These are phyloP conservation scores for Chaetops frenatus DNA, from an alignment of 2,113 vertebrate genomes.

Conservation along the genomic window DNA sequence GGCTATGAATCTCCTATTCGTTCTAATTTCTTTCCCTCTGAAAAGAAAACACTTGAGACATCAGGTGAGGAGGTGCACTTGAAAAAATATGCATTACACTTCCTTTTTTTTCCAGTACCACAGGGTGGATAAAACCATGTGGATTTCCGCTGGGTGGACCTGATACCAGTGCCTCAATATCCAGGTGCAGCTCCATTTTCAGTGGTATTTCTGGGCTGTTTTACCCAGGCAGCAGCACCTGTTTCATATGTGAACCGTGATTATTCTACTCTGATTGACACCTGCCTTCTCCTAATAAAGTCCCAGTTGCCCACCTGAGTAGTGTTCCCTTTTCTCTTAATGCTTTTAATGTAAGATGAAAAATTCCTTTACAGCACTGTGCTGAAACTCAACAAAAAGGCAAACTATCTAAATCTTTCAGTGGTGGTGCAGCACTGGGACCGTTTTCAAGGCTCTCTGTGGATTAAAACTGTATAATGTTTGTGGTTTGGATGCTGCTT, in stretches of 20 bases:
- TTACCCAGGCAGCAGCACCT: conserved; percentile 54
- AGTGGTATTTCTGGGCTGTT: conserved; percentile 57
- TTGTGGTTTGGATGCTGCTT: neutral
- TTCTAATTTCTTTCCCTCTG: neutral
- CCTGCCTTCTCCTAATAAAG: conserved; percentile 47
- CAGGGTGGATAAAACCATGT: neutral
- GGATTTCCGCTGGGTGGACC: neutral
- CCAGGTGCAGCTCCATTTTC: conserved; percentile 56
- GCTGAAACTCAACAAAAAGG: neutral
- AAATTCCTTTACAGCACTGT: neutral
- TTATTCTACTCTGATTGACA: conserved; percentile 61
- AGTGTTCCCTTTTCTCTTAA: conserved; percentile 10
- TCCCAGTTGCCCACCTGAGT: conserved; percentile 21
- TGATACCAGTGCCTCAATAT: conserved; percentile 39
- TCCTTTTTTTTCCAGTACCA: neutral
- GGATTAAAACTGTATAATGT: neutral
- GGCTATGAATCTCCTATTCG: neutral
- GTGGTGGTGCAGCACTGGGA: neutral
- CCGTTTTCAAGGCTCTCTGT: neutral
- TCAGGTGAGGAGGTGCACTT: neutral
- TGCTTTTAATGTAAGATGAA: neutral
- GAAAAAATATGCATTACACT: neutral
- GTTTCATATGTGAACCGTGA: conserved; percentile 44
- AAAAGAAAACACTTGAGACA: neutral
- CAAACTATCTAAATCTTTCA: neutral